Evolutionary conservation across 2,888 invertebrate species (phyloP), one percentile per base, ranked within the genome.

Genomic region (Arrhopalites spinosus): DNA sequence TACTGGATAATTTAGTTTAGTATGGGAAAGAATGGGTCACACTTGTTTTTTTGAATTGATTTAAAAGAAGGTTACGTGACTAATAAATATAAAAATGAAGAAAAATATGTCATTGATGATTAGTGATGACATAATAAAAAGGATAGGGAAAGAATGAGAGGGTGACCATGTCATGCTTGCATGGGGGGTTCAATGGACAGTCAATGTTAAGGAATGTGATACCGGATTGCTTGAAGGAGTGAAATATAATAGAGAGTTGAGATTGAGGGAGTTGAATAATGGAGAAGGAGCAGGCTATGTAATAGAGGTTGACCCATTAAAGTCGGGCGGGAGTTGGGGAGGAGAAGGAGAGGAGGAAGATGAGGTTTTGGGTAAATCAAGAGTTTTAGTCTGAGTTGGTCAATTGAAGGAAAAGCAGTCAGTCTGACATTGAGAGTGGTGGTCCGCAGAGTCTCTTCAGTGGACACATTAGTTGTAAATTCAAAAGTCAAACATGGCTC

Each of bases 281-380:
- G n/a, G 50, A 50, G 50, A 50, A 15, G 15, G 50, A 25, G n/a
- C 3, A 13, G 53, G 7, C 25, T 43, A 67, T 43, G 67, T 20
- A 43, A 43, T 71, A 20, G 7, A 68, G 25, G 61, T 72, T 72
- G 72, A 63, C 72, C 72, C 36, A 72, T 72, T 72, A 72, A 71
- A 72, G 72, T 72, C 72, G 45, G 68, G 61, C 43, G 63, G 61
- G 70, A 61, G 72, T 43, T 61, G 20, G 17, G 13, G 2, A 25
- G 68, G n/a, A 27, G 17, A 50, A 68, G 67, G 43, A 47, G 68
- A 68, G 25, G 30, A 63, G 25, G 29, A n/a, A n/a, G n/a, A n/a
- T n/a, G n/a, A n/a, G n/a, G n/a, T n/a, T 68, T 43, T 17, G 17
- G 25, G 25, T 8, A 50, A 68, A n/a, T 68, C 47, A 27, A 17